phyloP scores from a whole-genome alignment of 2,888 invertebrate species.

The Limnephilus marmoratus region DNA sequence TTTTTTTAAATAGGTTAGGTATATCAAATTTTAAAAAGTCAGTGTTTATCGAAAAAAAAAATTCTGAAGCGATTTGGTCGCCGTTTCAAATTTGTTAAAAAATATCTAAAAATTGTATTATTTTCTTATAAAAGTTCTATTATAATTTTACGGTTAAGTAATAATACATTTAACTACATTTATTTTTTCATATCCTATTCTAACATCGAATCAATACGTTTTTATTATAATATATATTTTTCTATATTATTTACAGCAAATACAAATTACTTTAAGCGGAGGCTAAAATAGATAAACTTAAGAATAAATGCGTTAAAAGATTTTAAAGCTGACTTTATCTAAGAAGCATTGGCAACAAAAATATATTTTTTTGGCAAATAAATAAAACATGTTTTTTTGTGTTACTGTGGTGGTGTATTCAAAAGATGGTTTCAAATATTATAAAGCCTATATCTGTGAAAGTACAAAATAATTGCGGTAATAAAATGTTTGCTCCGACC shows the following conservation, averaged over 20 bases:
- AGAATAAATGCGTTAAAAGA: background rate
- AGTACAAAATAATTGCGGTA: background rate
- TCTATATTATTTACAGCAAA: constrained; percentile 40
- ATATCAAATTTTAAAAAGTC: background rate
- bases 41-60: background rate
- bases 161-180: constrained; percentile 39
- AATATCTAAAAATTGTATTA: constrained; percentile 33
- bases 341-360: background rate
- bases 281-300: background rate
- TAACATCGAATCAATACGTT: constrained; percentile 36
- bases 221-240: constrained; percentile 25
- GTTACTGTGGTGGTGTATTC: constrained; percentile 6
- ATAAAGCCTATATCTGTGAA: background rate
- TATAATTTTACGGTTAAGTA: constrained; percentile 7
- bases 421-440: background rate
- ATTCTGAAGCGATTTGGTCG: constrained; percentile 10
- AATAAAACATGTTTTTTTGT: constrained; percentile 9
- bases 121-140: constrained; percentile 37
- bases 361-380: background rate
- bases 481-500: background rate
- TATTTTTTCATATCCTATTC: constrained; percentile 25
- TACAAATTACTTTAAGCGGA: constrained; percentile 2
- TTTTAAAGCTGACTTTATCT: background rate
- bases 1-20: background rate
- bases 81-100: constrained; percentile 7